phyloP scores from a whole-genome alignment of 2,888 invertebrate genomes.

The Alloplasta piceator region DNA sequence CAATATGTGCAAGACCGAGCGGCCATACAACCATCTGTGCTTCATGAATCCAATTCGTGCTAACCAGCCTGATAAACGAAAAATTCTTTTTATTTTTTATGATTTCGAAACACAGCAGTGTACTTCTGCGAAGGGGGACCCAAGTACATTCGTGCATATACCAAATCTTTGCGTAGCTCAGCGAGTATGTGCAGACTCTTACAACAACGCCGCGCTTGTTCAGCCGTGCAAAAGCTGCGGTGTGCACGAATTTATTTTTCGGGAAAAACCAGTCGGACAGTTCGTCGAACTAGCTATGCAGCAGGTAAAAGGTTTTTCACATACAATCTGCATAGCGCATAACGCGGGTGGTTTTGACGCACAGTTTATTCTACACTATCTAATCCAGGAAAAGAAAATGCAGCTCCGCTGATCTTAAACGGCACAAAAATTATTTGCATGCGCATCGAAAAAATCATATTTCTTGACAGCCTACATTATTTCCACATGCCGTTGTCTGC shows the following conservation, averaged over 20 bases:
- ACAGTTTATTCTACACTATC: constrained; percentile 51
- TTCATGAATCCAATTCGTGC: background rate
- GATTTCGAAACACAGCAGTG: constrained; percentile 31
- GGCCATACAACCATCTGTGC: constrained; percentile 2
- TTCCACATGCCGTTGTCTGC: constrained; percentile 70
- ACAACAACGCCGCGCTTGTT: background rate
- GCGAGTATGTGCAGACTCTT: background rate
- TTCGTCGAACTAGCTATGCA: constrained; percentile 47
- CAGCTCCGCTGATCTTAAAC: constrained; percentile 65
- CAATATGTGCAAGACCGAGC: constrained; percentile 15
- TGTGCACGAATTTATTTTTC: background rate
- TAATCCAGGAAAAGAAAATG: constrained; percentile 36
- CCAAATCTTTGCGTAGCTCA: constrained; percentile 35
- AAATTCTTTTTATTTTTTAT: constrained; percentile 33
- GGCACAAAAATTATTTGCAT: constrained; percentile 67
- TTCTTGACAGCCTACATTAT: constrained; percentile 72
- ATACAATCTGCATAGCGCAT: constrained; percentile 55
- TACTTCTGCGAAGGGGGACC: background rate
- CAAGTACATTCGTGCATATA: background rate
- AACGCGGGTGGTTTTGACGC: constrained; percentile 56
- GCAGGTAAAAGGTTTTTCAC: background rate
- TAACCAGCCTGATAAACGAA: background rate
- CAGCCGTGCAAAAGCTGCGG: constrained; percentile 6
- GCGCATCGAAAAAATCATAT: constrained; percentile 57
- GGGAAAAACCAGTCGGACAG: constrained; percentile 42